Evolutionary conservation across 2,113 vertebrate genomes (phyloP).

Genomic region (Cariama cristata): DNA sequence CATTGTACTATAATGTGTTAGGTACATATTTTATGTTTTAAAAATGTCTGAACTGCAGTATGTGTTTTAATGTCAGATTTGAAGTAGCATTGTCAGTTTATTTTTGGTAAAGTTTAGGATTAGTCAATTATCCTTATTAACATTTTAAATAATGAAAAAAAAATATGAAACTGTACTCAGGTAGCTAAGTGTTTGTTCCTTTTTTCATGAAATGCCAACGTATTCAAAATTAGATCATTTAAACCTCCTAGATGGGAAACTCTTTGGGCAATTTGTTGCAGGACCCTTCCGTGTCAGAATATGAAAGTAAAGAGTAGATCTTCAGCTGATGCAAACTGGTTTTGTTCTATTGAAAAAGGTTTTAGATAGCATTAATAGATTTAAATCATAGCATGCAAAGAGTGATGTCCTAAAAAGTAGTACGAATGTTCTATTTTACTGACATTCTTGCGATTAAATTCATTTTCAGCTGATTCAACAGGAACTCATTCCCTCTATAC

Average conservation of each 20-base stretch:
- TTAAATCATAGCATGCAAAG: background rate
- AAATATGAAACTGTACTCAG: background rate
- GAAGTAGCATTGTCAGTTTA: background rate
- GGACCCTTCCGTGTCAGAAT: background rate
- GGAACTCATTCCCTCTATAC: constrained; percentile 97
- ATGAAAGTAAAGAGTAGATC: background rate
- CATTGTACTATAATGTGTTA: background rate
- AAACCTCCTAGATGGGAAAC: background rate
- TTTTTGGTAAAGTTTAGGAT: background rate
- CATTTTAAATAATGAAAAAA: background rate
- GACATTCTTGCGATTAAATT: constrained; percentile 14
- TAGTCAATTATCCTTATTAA: background rate
- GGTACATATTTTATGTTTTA: background rate
- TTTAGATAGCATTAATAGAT: background rate
- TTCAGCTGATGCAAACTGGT: background rate
- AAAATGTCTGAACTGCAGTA: background rate
- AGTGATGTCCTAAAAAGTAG: background rate
- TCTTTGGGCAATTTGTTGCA: background rate
- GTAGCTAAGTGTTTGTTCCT: background rate
- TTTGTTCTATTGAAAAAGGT: background rate
- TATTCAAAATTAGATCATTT: background rate
- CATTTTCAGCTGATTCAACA: constrained; percentile 91
- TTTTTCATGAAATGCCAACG: background rate
- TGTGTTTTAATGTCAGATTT: background rate
- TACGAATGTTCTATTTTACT: background rate